These are phyloP conservation scores for Dicrurus megarhynchus DNA, from an alignment of 2,113 vertebrate species.

Conservation along the genomic window DNA sequence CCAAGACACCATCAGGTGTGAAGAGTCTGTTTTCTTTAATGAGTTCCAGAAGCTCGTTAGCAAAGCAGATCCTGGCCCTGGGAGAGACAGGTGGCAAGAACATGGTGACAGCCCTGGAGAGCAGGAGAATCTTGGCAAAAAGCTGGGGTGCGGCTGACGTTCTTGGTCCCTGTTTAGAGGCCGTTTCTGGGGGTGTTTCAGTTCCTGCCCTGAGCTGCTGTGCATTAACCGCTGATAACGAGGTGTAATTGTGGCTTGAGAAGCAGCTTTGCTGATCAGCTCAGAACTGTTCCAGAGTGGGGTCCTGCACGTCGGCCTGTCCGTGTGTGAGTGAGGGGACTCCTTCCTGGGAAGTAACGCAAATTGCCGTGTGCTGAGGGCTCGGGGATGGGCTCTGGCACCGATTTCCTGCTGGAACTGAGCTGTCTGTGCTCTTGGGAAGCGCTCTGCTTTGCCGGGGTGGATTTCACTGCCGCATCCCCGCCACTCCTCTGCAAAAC, in stretches of 20 bases:
- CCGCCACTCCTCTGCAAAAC: neutral
- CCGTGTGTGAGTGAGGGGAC: neutral
- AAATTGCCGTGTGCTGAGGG: fast-evolving
- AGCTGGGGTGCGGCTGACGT: fast-evolving
- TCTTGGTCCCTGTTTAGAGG: neutral
- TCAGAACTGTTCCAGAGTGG: fast-evolving
- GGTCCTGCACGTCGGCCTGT: fast-evolving
- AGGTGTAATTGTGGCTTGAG: neutral
- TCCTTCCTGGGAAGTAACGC: fast-evolving
- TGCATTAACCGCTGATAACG: neutral
- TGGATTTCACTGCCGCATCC: neutral
- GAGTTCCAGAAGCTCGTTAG: neutral
- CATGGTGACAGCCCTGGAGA: neutral
- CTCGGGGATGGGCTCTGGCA: neutral
- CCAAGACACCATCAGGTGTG: too few relatives aligned
- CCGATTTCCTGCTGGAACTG: fast-evolving
- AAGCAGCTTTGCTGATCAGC: neutral
- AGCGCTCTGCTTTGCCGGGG: fast-evolving
- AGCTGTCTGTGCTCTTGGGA: neutral
- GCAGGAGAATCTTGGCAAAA: neutral
- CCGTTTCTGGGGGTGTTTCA: neutral
- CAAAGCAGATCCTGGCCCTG: neutral
- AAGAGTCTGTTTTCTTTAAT: neutral
- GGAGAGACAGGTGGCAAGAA: neutral
- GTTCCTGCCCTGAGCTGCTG: neutral